Conservation (phyloP, 2,888 invertebrate species). For the Ichneumoninae sp. region DNA sequence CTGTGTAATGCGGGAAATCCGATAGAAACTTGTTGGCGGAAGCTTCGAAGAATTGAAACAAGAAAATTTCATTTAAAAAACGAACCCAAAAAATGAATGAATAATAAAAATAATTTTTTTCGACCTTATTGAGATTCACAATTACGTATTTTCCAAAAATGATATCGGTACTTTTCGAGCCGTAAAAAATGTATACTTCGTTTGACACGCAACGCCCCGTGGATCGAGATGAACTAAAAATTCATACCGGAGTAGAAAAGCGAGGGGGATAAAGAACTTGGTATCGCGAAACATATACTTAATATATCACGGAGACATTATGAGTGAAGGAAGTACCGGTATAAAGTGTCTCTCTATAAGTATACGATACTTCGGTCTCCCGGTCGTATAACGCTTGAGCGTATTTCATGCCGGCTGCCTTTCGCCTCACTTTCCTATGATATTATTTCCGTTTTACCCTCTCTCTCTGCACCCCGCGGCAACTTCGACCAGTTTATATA, state of each 20-base stretch:
- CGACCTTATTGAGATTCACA: too few species aligned
- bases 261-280: background rate
- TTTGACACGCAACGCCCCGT: background rate
- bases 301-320: constrained; percentile 47
- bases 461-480: background rate
- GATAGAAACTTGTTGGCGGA: too few species aligned
- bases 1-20: too few species aligned
- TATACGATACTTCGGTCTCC: constrained; percentile 26
- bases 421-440: constrained; percentile 41
- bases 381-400: constrained; percentile 55
- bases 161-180: background rate
- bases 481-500: constrained; percentile 23
- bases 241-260: background rate
- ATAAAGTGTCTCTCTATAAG: constrained; percentile 46
- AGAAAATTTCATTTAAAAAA: too few species aligned
- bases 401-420: constrained; percentile 56
- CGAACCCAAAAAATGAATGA: too few species aligned
- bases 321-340: constrained; percentile 46
- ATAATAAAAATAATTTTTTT: too few species aligned
- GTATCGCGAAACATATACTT: constrained; percentile 37
- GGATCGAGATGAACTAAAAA: background rate
- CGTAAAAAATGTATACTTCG: background rate
- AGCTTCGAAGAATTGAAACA: too few species aligned
- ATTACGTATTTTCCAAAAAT: background rate
- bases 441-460: constrained; percentile 53